Evolutionary conservation across 2,888 invertebrate genomes (phyloP), one percentile per base, ranked within the genome.

Genomic region (Venusia cambrica): DNA sequence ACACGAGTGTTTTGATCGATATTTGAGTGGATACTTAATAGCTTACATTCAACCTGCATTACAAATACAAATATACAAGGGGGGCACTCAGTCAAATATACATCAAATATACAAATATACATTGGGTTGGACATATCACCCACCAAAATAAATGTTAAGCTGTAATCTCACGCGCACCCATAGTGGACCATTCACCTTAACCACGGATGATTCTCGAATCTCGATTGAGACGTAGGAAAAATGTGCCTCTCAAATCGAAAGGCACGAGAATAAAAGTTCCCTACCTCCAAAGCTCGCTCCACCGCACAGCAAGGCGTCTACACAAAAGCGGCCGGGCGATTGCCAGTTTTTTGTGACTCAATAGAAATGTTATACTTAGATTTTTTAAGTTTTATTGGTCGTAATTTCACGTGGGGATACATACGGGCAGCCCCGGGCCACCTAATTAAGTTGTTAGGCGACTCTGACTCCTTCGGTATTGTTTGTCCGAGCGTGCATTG

Each of bases 341-440:
- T 67, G 67, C 73, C 70, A 66, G 61, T 74, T 85, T 85, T 85
- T 85, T 85, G 78, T 84, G 67, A 67, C 65, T 74, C 77, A 80
- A 85, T 84, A 85, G 83, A 85, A 85, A 84, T 83, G 81, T 84
- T 81, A 83, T 84, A 78, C 71, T n/a, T n/a, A n/a, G n/a, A 74
- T 81, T 87, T 84, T 81, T 85, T 85, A 80, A 57, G 70, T 80
- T 84, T 84, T 84, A 85, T 84, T 74, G 78, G 77, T 78, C 84
- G 79, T 85, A 80, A 87, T 85, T 87, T 85, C 71, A 83, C 84
- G 75, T 84, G 61, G 71, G 73, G 69, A 81, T 85, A 84, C 85
- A 85, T 87, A 87, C 80, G 81, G 78, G 73, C 80, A 73, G 75
- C 80, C 76, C 68, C 72, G 73, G 83, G 75, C 75, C 80, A 73